A percentile compares a stretch with the other conserved stretches of the same genome.
These are phyloP conservation scores for Limnothrissa miodon DNA, from an alignment of 2,113 vertebrate genomes.

Conservation along the genomic window DNA sequence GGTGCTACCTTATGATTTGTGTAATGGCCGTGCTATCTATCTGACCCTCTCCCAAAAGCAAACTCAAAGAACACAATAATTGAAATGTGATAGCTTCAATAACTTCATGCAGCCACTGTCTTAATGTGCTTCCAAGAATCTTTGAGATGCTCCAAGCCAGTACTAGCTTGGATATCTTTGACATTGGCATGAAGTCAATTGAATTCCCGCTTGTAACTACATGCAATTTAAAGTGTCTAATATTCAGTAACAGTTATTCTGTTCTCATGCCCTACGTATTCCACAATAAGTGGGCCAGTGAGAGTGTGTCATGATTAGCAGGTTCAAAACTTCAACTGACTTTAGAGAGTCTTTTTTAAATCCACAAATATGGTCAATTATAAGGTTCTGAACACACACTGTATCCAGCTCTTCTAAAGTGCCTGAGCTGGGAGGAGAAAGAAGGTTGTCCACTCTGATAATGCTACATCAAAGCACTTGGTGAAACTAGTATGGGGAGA, in stretches of 20 bases:
- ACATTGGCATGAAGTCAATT: too few species aligned
- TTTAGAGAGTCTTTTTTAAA: not conserved
- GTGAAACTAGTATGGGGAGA: not conserved
- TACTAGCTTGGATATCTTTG: too few species aligned
- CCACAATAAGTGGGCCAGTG: not conserved
- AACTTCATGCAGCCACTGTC: too few species aligned
- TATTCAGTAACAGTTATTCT: not conserved
- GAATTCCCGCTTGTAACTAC: not conserved
- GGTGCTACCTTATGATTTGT: too few species aligned
- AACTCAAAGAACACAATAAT: not conserved
- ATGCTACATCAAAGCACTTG: not conserved
- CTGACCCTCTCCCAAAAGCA: not conserved
- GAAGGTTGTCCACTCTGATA: not conserved
- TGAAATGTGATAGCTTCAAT: too few species aligned
- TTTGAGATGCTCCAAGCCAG: too few species aligned
- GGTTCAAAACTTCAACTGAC: not conserved
- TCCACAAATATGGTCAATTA: not conserved
- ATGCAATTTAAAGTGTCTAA: not conserved
- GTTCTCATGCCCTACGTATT: not conserved
- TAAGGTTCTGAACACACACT: not conserved
- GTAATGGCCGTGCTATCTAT: not conserved
- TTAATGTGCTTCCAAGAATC: too few species aligned
- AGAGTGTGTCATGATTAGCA: not conserved
- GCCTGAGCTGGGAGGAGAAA: not conserved
- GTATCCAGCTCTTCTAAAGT: not conserved